Conservation (phyloP, 2,797 vertebrate species). For the Amazona ochrocephala region DNA sequence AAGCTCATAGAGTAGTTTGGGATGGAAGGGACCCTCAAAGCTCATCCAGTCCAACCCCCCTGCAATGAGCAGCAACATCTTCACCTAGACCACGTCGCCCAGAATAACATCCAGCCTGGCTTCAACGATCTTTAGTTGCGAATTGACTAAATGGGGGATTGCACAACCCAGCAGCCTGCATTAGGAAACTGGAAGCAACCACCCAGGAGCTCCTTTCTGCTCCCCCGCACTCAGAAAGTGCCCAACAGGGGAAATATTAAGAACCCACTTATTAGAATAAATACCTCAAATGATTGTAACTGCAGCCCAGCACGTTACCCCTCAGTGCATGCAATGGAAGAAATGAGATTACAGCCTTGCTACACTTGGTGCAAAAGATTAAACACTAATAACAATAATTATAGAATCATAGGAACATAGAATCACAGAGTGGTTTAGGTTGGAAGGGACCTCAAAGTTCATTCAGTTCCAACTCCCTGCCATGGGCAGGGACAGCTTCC, state of each 20-base stretch:
- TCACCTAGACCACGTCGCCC: not conserved
- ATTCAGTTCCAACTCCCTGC: not conserved
- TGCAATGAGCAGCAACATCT: not conserved
- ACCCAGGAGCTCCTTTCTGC: not conserved
- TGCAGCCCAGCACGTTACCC: not conserved
- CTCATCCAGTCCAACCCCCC: not conserved
- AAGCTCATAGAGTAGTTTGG: not conserved
- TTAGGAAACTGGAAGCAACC: not conserved
- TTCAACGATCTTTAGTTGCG: not conserved
- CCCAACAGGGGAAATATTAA: rapidly evolving
- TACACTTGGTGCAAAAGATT: not conserved
- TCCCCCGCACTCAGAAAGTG: not conserved
- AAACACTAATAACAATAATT: not conserved
- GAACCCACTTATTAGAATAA: not conserved
- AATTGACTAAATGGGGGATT: not conserved
- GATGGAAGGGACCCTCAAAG: not conserved
- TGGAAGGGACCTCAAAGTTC: not conserved
- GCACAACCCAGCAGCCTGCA: not conserved
- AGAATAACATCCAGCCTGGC: not conserved
- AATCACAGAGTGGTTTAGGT: not conserved
- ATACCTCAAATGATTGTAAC: not conserved
- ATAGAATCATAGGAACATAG: not conserved
- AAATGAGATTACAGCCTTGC: not conserved
- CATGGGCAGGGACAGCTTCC: not conserved
- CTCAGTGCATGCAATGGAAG: rapidly evolving